Percentiles rank a stretch among this genome's conserved stretches.
These are phyloP conservation scores for Noctua janthe DNA, from an alignment of 2,888 invertebrate genomes.

Conservation along the genomic window DNA sequence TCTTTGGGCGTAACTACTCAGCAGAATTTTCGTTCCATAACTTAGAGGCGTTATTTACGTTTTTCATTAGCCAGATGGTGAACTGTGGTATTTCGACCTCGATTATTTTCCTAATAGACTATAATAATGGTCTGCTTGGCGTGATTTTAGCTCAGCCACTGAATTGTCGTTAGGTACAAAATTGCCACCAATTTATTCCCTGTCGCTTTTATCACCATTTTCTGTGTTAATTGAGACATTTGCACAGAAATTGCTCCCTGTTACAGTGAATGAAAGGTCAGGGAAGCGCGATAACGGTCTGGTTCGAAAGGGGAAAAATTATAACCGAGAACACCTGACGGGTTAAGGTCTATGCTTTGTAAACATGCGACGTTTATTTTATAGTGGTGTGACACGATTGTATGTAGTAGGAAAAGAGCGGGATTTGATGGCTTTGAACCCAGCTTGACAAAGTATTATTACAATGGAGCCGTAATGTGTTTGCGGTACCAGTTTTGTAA, in stretches of 20 bases:
- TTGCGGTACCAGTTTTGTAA: conserved; percentile 19
- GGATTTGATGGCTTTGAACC: conserved; percentile 39
- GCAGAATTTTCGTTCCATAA: conserved; percentile 57
- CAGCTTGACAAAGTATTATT: conserved; percentile 8
- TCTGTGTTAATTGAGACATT: conserved; percentile 86
- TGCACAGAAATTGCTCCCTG: conserved; percentile 81
- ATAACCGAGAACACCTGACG: conserved; percentile 59
- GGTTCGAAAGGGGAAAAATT: conserved; percentile 65
- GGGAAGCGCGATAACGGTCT: conserved; percentile 65
- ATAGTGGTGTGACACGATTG: conserved; percentile 46
- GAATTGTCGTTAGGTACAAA: conserved; percentile 80
- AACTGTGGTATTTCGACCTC: conserved; percentile 56
- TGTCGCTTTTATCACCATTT: conserved; percentile 83
- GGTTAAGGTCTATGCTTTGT: conserved; percentile 61
- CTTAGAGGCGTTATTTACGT: conserved; percentile 48
- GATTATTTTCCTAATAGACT: conserved; percentile 72
- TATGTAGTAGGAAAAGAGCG: conserved; percentile 25
- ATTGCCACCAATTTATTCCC: conserved; percentile 82
- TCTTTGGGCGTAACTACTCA: conserved; percentile 44
- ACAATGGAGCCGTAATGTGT: conserved; percentile 17
- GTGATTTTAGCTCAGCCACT: conserved; percentile 74
- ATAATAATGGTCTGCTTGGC: conserved; percentile 66
- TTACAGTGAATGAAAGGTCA: conserved; percentile 70
- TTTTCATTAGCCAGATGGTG: conserved; percentile 56
- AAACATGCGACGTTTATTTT: conserved; percentile 64